Base-by-base conservation (phyloP, 2,888 invertebrate species). In the Pyrrhosoma nymphula region DNA sequence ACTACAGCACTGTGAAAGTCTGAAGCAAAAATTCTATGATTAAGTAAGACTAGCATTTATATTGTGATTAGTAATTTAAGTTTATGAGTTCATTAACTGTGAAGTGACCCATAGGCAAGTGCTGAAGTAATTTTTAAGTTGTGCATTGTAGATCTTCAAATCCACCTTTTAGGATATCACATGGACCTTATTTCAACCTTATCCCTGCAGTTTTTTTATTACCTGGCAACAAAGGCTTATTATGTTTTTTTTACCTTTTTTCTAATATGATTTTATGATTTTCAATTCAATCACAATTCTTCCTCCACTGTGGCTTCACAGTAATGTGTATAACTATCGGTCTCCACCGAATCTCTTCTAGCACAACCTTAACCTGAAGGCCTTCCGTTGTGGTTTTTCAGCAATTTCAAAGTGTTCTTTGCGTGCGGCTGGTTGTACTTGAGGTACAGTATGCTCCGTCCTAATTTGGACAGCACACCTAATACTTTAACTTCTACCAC, bases 401-500 rank as follows among this genome's bases (percentile, higher is more conserved):
- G 98, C 97, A 98, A 98, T 97, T 98, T 98, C 98, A 98, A 98
- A 98, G 98, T 98, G 98, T 98, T 98, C 98, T 98, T 98, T 98
- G 98, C 98, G 97, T 98, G 98, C 98, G 98, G 98, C 98, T 98
- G 98, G 98, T 98, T 98, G 97, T 98, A 98, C 97, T 98, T 98
- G 98, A 98, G 98, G 98, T 98, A 98, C 97, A 97, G 97, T 97
- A 97, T 96, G 95, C 96, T 96, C 96, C 95, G 95, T 96, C 95
- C 96, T 95, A 95, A 95, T 95, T 95, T 96, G 93, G 93, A 75
- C 93, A 93, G 69, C 93, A 93, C 93, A 93, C 93, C 93, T 93
- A 93, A 93, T 93, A 93, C 93, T 93, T 93, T 93, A 93, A 93
- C 93, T 93, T 93, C 93, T 69, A 93, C 93, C 91, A 93, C 69